Conservation (phyloP, 2,113 vertebrate species). For the Monarcha castaneiventris region DNA sequence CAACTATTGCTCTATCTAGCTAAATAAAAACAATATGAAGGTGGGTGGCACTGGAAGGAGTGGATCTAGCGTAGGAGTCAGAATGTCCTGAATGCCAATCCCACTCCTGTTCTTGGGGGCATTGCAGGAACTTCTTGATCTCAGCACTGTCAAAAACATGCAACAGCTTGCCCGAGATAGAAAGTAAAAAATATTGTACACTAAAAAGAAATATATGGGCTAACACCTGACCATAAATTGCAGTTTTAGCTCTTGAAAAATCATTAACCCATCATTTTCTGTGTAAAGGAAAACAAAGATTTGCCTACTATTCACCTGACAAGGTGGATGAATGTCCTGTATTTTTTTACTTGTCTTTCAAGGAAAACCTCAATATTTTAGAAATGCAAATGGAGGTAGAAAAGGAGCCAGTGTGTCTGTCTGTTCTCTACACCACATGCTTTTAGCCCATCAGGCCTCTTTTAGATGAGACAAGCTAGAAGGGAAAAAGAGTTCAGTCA, state of each 20-base stretch:
- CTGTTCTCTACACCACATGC: not conserved
- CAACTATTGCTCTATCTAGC: not conserved
- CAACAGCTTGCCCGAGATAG: not conserved
- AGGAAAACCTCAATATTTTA: not conserved
- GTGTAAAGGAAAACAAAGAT: not conserved
- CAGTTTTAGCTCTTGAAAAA: not conserved
- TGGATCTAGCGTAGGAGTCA: rapidly evolving
- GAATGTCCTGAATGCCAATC: not conserved
- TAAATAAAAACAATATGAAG: not conserved
- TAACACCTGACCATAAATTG: not conserved
- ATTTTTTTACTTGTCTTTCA: not conserved
- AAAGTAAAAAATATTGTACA: not conserved
- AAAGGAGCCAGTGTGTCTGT: not conserved
- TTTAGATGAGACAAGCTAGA: not conserved
- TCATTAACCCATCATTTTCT: not conserved
- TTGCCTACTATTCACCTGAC: not conserved
- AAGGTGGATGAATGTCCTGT: not conserved
- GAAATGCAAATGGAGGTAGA: not conserved
- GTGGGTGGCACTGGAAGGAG: not conserved
- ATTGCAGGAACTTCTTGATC: not conserved
- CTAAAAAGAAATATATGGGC: not conserved
- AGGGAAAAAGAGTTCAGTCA: not conserved
- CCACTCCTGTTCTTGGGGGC: not conserved
- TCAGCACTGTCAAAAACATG: not conserved
- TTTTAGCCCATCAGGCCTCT: not conserved